Base-by-base conservation (phyloP, 2,888 invertebrate genomes). In the Horisme vitalbata region DNA sequence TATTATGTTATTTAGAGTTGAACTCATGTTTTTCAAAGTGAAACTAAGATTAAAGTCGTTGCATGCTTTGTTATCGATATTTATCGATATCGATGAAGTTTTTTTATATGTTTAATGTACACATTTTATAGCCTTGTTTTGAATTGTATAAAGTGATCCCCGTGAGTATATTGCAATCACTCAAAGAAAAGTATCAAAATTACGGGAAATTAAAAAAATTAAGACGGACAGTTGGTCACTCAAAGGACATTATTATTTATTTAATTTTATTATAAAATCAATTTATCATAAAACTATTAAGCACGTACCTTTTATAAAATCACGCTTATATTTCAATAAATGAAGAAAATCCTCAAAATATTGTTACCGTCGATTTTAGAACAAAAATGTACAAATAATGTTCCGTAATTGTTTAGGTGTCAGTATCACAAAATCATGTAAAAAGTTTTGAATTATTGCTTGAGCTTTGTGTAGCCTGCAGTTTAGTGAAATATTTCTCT, bases 61-160 rank as follows among this genome's bases (percentile, higher is more conserved):
- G 21, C 28, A 28, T 41, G 10, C 5, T 32, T 43, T 12, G 43
- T 48, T 44, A 48, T 48, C 24, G 38, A 21, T 8, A n/a, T 26
- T 4, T 36, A 30, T 26, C 34, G 43, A 7, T 35, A 35, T 43
- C 34, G n/a, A n/a, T n/a, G n/a, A n/a, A n/a, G n/a, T n/a, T n/a
- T n/a, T n/a, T n/a, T n/a, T n/a, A n/a, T n/a, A n/a, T n/a, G n/a
- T n/a, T n/a, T n/a, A n/a, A n/a, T n/a, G n/a, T n/a, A n/a, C n/a
- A n/a, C n/a, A n/a, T n/a, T n/a, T n/a, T n/a, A n/a, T n/a, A n/a
- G n/a, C n/a, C n/a, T n/a, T n/a, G n/a, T n/a, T n/a, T n/a, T n/a
- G n/a, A n/a, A n/a, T n/a, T n/a, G n/a, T n/a, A n/a, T n/a, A n/a
- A n/a, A n/a, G n/a, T n/a, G n/a, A n/a, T n/a, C n/a, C n/a, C n/a